These are phyloP conservation scores for Oryzias dopingdopingensis DNA, from an alignment of 2,797 vertebrate species.

Conservation along the genomic window DNA sequence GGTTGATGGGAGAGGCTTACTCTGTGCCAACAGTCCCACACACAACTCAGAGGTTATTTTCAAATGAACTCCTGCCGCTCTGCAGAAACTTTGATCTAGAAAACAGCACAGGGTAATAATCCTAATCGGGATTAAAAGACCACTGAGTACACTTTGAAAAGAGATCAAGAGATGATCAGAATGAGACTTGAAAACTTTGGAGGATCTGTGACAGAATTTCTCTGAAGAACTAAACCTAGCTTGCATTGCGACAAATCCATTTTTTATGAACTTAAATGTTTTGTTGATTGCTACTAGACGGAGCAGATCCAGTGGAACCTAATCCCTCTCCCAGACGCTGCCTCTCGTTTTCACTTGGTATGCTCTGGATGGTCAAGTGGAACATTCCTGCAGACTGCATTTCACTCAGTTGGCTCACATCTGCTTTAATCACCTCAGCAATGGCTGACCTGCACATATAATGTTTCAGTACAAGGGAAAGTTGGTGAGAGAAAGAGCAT, in stretches of 20 bases:
- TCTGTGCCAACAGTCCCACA: too few species aligned
- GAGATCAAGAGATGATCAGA: too few species aligned
- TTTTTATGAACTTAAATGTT: constrained; percentile 59
- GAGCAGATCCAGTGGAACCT: constrained; percentile 65
- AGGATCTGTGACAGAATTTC: constrained; percentile 10
- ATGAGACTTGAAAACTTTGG: too few species aligned
- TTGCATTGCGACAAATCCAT: constrained; percentile 22
- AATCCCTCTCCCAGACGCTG: constrained; percentile 40
- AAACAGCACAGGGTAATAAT: too few species aligned
- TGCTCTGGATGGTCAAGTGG: constrained; percentile 76
- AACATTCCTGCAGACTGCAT: constrained; percentile 74
- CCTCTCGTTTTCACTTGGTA: constrained; percentile 65
- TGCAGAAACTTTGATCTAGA: too few species aligned
- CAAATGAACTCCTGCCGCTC: too few species aligned
- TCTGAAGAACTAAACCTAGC: constrained; percentile 31
- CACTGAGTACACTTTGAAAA: too few species aligned
- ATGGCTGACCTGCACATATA: constrained; percentile 66
- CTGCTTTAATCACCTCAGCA: constrained; percentile 70
- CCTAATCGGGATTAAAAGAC: too few species aligned
- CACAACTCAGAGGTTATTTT: too few species aligned
- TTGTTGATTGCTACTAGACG: constrained; percentile 54
- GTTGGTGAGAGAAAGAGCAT: constrained; percentile 22
- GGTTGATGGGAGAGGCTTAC: too few species aligned
- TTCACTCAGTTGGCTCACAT: constrained; percentile 70
- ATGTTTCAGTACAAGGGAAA: constrained; percentile 61